A percentile compares a stretch with the other conserved stretches of the same genome.
Conservation (phyloP, 2,113 vertebrate genomes). For the Phylloscopus trochilus region DNA sequence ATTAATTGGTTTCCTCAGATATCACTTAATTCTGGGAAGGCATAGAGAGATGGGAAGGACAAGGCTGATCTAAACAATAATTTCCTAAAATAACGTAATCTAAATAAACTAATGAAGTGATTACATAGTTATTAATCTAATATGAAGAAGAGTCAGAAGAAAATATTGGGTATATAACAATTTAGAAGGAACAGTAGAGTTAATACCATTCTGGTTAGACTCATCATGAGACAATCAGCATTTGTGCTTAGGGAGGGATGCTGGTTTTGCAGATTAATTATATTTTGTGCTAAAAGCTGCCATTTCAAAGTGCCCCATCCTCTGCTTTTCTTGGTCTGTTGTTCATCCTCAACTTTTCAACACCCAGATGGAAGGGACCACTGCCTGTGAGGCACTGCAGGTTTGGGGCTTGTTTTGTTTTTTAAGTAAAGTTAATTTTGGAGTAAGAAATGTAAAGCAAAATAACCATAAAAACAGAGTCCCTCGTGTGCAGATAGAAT, state of each 20-base stretch:
- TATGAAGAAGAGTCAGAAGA: conserved; percentile 8
- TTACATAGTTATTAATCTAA: conserved; percentile 58
- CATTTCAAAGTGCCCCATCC: not conserved
- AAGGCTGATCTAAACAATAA: conserved; percentile 45
- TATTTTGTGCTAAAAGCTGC: not conserved
- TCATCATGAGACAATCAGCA: conserved; percentile 23
- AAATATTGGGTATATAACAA: conserved; percentile 15
- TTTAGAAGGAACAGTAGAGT: not conserved
- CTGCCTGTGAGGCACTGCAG: not conserved
- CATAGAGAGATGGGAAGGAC: conserved; percentile 17
- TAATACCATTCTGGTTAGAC: not conserved
- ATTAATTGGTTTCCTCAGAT: conserved; percentile 75
- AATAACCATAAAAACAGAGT: not conserved
- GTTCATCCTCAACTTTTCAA: not conserved
- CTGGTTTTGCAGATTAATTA: not conserved
- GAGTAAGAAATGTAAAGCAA: not conserved
- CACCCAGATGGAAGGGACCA: not conserved
- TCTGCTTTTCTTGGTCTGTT: not conserved
- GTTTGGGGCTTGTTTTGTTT: not conserved
- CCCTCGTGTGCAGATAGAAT: not conserved
- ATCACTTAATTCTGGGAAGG: conserved; percentile 62
- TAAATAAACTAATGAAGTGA: conserved; percentile 69
- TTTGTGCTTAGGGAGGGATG: not conserved
- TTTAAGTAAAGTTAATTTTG: not conserved
- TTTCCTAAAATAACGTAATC: conserved; percentile 63